A percentile compares a stretch with the other conserved stretches of the same genome.
These are phyloP conservation scores for Hippocampus guttulatus DNA, from an alignment of 2,113 vertebrate genomes.

Conservation along the genomic window DNA sequence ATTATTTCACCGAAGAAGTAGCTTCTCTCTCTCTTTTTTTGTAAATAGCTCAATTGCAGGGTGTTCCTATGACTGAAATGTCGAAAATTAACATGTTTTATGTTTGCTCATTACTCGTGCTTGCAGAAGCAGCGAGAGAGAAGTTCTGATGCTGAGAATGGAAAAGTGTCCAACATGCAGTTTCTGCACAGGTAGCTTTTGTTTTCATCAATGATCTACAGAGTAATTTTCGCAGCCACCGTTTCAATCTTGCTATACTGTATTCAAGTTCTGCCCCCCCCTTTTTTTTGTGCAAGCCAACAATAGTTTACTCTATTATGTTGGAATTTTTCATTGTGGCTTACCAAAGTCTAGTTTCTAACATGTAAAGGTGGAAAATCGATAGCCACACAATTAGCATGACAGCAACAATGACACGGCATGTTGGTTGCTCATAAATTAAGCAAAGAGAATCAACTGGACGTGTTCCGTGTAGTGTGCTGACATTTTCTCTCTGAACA, in stretches of 20 bases:
- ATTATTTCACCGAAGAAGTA: neutral
- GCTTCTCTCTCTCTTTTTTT: neutral
- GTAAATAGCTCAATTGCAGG: neutral
- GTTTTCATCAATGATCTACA: neutral
- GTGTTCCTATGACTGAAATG: neutral
- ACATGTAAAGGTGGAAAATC: neutral
- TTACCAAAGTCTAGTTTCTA: neutral
- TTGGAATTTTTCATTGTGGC: neutral
- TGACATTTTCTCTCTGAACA: neutral
- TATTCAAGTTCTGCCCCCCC: neutral
- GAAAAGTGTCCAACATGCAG: slow-evolving; percentile 92
- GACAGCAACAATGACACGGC: no score
- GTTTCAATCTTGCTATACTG: neutral
- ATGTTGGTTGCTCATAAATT: no score
- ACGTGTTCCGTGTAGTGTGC: neutral
- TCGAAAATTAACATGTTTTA: neutral
- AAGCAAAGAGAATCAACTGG: neutral
- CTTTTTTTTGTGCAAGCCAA: neutral
- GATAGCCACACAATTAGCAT: neutral
- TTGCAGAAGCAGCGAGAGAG: slow-evolving; percentile 88
- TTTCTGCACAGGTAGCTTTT: slow-evolving; percentile 90
- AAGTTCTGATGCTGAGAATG: slow-evolving; percentile 77
- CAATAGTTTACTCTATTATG: no score
- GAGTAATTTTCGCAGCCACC: neutral
- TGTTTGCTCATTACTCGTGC: neutral